phyloP scores from a whole-genome alignment of 2,113 vertebrate genomes.

The Lonchura striata region DNA sequence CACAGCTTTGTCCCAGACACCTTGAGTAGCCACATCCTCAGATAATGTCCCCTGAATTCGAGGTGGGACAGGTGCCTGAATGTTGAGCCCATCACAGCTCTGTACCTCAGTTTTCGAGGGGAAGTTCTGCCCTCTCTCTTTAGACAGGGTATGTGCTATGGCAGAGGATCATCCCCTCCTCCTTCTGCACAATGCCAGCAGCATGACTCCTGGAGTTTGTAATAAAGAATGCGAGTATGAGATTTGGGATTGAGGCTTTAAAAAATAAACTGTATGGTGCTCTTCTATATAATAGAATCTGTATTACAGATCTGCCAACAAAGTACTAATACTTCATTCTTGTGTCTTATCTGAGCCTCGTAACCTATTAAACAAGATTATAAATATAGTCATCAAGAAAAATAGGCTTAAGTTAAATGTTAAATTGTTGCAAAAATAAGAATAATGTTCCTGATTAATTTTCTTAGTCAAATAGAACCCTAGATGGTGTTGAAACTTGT shows the following conservation, averaged over 20 bases:
- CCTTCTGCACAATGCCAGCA: not conserved
- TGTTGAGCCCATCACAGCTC: not conserved
- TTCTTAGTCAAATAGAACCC: constrained; percentile 30
- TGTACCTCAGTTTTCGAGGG: not conserved
- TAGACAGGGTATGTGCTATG: fast-evolving
- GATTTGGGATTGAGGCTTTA: not conserved
- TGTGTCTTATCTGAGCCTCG: not conserved
- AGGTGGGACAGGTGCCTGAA: not conserved
- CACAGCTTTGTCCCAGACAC: not conserved
- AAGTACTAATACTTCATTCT: not conserved
- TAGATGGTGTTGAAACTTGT: constrained; percentile 54
- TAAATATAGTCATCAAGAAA: constrained; percentile 19
- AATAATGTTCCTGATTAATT: constrained; percentile 43
- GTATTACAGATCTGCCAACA: not conserved
- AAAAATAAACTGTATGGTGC: not conserved
- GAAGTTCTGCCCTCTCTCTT: not conserved
- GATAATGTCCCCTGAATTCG: not conserved
- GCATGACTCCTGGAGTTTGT: not conserved
- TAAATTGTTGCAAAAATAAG: constrained; percentile 37
- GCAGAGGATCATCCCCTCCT: not conserved
- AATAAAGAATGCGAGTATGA: not conserved
- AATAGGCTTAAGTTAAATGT: not conserved
- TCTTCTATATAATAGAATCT: not conserved
- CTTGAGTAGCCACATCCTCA: not conserved
- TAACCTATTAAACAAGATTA: not conserved